Evolutionary conservation across 2,113 vertebrate species (phyloP), one percentile per base, ranked within the genome.

Genomic region (Hemicordylus capensis): DNA sequence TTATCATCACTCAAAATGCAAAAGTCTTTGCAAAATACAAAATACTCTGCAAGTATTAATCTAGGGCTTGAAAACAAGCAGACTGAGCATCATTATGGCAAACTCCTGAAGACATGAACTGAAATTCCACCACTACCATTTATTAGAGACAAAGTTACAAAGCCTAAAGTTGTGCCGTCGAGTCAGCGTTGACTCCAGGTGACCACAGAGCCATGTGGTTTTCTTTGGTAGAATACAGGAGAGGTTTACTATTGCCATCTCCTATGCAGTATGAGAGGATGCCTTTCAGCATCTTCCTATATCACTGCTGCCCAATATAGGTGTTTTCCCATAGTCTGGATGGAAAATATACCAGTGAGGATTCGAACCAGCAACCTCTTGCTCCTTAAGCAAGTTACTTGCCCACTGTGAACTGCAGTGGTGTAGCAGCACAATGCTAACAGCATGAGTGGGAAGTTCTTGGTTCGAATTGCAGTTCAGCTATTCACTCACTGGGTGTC

Each of bases 1-100:
- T 34, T 39, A 86, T 69, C 31, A 83, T 93, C 89, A 94, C 37
- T 90, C 58, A 83, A 85, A 92, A 90, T 77, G 76, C 22, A 67
- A 19, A 64, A 59, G 3, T 63, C 42, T 84, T 85, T 48, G 10
- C 44, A 88, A 22, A 88, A 87, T 31, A 85, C 76, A 37, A 69
- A 84, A 0, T 28, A 86, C 78, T 87, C 31, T 37, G 88, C 70
- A 80, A 39, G 31, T 6, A 56, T 2, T 46, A 59, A 17, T 64
- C 56, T 0, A 46, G 14, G 4, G 76, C 64, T 26, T 66, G 28
- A 15, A 37, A 34, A 44, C 63, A 12, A 79, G 76, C 6, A 79
- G 56, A 17, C 31, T 19, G 46, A 44, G 26, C 34, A 58, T 58
- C 28, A 51, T 72, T 72, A 72, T 7, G 10, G 26, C 59, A 75